A percentile compares a stretch with the other conserved stretches of the same genome.
phyloP scores from a whole-genome alignment of 2,797 vertebrate species.

The Chloroceryle inda region DNA sequence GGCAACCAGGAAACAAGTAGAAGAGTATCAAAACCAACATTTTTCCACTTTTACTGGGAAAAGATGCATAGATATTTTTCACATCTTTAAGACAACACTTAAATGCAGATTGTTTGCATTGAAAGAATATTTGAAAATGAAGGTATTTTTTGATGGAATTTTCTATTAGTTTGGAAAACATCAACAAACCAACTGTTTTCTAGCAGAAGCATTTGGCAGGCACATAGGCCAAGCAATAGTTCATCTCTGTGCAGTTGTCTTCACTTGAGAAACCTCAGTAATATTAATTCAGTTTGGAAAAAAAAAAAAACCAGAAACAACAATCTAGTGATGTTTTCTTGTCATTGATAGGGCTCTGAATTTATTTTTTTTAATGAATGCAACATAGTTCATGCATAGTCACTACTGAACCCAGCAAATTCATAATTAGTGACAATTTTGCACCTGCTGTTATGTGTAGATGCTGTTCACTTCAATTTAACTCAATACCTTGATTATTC shows the following conservation, averaged over 20 bases:
- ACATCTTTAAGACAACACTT: background rate
- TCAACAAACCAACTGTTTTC: background rate
- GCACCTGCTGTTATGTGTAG: conserved; percentile 77
- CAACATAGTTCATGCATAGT: conserved; percentile 74
- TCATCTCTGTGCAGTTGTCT: background rate
- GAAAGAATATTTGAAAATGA: background rate
- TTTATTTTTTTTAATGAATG: conserved; percentile 66
- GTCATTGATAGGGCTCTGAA: conserved; percentile 14
- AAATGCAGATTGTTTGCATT: background rate
- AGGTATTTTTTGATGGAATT: background rate
- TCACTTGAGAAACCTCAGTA: background rate
- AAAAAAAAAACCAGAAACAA: background rate
- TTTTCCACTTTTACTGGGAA: background rate
- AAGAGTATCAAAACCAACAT: background rate
- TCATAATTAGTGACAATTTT: conserved; percentile 80
- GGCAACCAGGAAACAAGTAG: background rate
- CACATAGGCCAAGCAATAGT: background rate
- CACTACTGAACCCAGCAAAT: conserved; percentile 76
- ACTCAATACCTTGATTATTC: conserved; percentile 78
- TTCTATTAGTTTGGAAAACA: too few relatives aligned
- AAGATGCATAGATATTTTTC: background rate
- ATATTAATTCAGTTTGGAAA: conserved; percentile 11
- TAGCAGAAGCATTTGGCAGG: background rate
- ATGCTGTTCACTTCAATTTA: conserved; percentile 75
- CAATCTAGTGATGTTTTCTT: background rate